Evolutionary conservation across 2,797 vertebrate species (phyloP).

Genomic region (Momotus momota): DNA sequence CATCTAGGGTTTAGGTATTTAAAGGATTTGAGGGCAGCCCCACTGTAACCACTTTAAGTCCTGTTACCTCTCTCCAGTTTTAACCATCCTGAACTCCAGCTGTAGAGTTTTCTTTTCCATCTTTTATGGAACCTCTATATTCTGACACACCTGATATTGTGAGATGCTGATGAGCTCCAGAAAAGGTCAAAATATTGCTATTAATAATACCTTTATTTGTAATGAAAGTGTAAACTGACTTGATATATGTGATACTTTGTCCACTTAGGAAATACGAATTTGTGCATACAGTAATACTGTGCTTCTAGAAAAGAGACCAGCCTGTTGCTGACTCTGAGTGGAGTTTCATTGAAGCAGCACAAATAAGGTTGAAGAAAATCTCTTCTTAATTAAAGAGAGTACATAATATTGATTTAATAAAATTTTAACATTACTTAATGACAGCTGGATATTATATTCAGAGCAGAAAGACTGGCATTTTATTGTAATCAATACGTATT

Average conservation of each 20-base stretch:
- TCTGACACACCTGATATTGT: background rate
- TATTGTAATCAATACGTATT: constrained; percentile 77
- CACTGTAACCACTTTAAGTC: background rate
- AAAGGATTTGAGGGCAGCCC: background rate
- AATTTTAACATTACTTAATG: constrained; percentile 76
- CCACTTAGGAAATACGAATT: background rate
- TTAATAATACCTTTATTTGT: background rate
- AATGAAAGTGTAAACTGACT: background rate
- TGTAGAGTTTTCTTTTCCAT: background rate
- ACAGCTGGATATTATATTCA: constrained; percentile 68
- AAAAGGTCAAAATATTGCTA: background rate
- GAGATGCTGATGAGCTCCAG: background rate
- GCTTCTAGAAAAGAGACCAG: background rate
- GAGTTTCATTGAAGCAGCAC: constrained; percentile 55
- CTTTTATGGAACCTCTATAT: background rate
- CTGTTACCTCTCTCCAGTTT: background rate
- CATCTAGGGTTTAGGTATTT: background rate
- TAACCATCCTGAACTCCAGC: background rate
- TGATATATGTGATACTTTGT: background rate
- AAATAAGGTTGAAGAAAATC: constrained; percentile 66
- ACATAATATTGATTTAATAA: constrained; percentile 77
- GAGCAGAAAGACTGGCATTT: constrained; percentile 75
- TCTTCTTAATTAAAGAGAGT: constrained; percentile 77
- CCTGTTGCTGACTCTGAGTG: constrained; percentile 21
- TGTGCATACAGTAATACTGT: background rate